These are phyloP conservation scores for Charina bottae DNA, from an alignment of 2,113 vertebrate genomes.

Conservation along the genomic window DNA sequence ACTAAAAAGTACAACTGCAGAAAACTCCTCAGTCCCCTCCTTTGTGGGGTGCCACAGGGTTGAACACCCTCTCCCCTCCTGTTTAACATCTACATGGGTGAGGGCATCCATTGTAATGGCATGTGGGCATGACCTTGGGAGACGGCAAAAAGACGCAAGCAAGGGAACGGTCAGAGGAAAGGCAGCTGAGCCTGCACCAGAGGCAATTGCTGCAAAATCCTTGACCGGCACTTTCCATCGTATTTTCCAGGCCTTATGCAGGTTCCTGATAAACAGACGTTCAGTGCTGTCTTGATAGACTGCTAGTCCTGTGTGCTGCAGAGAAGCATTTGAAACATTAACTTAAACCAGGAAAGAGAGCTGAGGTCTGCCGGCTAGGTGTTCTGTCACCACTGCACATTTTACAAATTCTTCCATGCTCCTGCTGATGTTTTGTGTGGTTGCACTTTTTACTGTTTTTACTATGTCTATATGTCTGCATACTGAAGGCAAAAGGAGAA, in stretches of 20 bases:
- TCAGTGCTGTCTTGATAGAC: background rate
- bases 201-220: background rate
- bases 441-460: background rate
- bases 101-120: too few species aligned
- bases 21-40: too few species aligned
- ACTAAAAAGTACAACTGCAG: too few species aligned
- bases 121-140: background rate
- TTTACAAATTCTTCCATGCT: background rate
- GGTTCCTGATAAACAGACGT: too few species aligned
- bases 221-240: background rate
- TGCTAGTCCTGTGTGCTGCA: background rate
- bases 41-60: too few species aligned
- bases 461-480: background rate
- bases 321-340: background rate
- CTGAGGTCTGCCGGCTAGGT: background rate
- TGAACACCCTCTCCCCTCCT: too few species aligned
- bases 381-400: background rate
- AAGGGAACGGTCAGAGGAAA: too few species aligned
- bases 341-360: background rate
- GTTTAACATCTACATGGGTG: too few species aligned
- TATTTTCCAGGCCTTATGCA: background rate
- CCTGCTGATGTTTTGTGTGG: background rate
- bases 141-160: too few species aligned
- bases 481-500: too few species aligned
- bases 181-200: too few species aligned